These are phyloP conservation scores for Masticophis lateralis DNA, from an alignment of 2,797 vertebrate genomes.

Conservation along the genomic window DNA sequence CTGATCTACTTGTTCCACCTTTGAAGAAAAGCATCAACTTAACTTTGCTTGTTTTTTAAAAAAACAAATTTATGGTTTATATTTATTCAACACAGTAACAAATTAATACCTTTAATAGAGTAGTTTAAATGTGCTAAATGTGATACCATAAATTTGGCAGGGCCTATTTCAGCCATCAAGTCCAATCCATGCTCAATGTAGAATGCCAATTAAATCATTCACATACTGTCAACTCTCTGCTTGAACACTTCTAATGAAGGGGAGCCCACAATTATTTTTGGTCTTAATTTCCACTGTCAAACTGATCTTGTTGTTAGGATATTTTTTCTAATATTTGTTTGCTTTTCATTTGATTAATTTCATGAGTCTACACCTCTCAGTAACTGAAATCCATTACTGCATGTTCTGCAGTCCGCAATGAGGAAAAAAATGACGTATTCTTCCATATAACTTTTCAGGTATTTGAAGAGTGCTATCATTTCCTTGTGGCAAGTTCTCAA, in stretches of 20 bases:
- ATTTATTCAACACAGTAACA: not conserved
- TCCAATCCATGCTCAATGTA: not conserved
- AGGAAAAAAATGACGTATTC: not conserved
- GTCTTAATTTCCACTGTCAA: not conserved
- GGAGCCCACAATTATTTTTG: not conserved
- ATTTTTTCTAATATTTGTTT: not conserved
- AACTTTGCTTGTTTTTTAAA: constrained; percentile 15
- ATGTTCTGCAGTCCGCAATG: not conserved
- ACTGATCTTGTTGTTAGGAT: not conserved
- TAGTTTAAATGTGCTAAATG: not conserved
- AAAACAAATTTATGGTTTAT: constrained; percentile 12
- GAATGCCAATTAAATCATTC: not conserved
- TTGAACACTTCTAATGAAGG: not conserved
- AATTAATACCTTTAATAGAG: not conserved
- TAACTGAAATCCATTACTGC: not conserved
- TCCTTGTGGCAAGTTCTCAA: not conserved
- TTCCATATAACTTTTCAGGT: not conserved
- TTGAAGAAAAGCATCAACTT: constrained; percentile 45
- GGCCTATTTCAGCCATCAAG: not conserved
- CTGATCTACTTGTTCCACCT: constrained; percentile 81
- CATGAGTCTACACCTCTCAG: not conserved
- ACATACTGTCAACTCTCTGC: not conserved
- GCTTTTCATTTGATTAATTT: not conserved
- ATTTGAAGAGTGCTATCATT: not conserved
- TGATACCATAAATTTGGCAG: not conserved